Evolutionary conservation across 2,888 invertebrate genomes (phyloP), one percentile per base, ranked within the genome.

Genomic region (Drosophila helvetica): DNA sequence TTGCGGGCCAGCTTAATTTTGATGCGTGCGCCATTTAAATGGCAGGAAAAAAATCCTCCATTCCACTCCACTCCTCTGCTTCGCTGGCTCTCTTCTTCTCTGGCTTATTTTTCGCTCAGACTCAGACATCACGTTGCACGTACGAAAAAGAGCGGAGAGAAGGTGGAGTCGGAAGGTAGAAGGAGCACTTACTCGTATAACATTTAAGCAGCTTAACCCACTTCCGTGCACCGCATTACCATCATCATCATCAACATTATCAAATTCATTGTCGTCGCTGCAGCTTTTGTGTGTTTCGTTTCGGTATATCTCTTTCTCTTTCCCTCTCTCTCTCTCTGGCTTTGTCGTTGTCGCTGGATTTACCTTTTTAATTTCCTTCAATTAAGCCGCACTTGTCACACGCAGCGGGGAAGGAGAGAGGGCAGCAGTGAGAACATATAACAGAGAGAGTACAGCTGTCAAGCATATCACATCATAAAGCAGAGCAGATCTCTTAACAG

Each of bases 131-230:
- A 53, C 43, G 65, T 42, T 77, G 75, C 86, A 78, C 86, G 86
- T 86, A 83, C 73, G 48, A 57, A 73, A 75, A 81, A 57, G 63
- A 71, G 73, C 66, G 68, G 66, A 62, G 51, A 57, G 74, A 50
- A 25, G 48, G 47, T 38, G 18, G 27, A 25, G 61, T 9, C 51
- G 27, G 7, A 25, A 42, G 51, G 12, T 47, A 42, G 71, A 53
- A 55, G 10, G 52, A 42, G 52, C 57, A n/a, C 61, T 6, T n/a
- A 38, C 57, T 19, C 61, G 38, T n/a, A 38, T 4, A 7, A 80
- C 81, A 82, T 85, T 85, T 88, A 85, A 86, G 88, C 77, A 80
- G 81, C 88, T 85, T 85, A 85, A 88, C 84, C 84, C 88, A 85
- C 88, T 88, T 85, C 88, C 86, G 84, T 67, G 80, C 38, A 15